phyloP scores from a whole-genome alignment of 92 coral and sea anemone species.

The Isaurus tuberculatus region DNA sequence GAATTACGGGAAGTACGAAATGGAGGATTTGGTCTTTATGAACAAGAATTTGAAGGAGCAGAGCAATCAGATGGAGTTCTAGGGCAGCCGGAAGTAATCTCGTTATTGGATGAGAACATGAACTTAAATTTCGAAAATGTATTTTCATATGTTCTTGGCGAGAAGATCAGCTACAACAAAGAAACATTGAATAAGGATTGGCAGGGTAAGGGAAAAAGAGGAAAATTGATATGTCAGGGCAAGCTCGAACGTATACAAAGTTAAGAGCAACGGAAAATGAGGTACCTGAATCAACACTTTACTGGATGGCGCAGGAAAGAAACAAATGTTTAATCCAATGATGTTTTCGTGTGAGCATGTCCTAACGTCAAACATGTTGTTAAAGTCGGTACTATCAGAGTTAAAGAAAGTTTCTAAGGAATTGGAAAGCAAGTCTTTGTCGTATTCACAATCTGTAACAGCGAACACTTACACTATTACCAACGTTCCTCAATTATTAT shows the following conservation, averaged over 20 bases:
- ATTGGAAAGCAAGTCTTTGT: neutral
- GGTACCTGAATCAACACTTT: neutral
- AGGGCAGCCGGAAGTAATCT: too few relatives aligned
- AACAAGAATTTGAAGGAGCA: neutral
- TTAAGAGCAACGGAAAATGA: neutral
- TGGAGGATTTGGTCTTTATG: neutral
- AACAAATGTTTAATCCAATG: neutral
- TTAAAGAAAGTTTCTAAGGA: neutral
- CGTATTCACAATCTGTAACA: neutral
- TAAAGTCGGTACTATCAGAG: neutral
- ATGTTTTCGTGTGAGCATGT: neutral
- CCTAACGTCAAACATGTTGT: neutral
- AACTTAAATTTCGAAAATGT: neutral
- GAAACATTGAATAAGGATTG: neutral
- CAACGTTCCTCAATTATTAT: neutral
- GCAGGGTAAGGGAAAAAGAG: neutral
- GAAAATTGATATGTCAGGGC: neutral
- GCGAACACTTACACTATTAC: neutral
- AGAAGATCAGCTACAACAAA: neutral
- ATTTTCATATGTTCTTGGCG: neutral
- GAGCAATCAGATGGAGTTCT: neutral
- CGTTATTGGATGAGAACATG: neutral
- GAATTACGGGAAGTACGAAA: neutral
- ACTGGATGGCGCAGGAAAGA: neutral
- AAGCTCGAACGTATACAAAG: neutral